Percentiles rank a stretch among this genome's conserved stretches.
Conservation (phyloP, 2,797 vertebrate species). For the Dendrocincla fuliginosa region DNA sequence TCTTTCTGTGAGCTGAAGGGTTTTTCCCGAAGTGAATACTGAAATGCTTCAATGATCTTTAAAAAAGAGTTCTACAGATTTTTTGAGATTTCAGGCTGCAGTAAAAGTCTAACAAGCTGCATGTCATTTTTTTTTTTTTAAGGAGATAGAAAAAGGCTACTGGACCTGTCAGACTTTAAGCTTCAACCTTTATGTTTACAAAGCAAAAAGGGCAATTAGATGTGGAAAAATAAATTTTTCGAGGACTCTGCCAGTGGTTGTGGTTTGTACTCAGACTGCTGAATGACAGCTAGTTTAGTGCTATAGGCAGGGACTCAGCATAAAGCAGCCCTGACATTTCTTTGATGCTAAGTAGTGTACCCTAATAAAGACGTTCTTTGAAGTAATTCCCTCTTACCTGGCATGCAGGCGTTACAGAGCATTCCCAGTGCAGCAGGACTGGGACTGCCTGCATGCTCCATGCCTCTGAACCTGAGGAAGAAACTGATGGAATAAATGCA, state of each 20-base stretch:
- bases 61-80: background rate
- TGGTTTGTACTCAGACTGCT: slow-evolving; percentile 38
- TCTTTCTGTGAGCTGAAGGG: slow-evolving; percentile 21
- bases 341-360: slow-evolving; percentile 42
- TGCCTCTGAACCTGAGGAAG: background rate
- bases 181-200: slow-evolving; percentile 80
- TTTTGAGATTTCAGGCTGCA: background rate
- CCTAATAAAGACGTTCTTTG: slow-evolving; percentile 52
- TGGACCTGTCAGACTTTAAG: slow-evolving; percentile 73
- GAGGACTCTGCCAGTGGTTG: slow-evolving; percentile 25
- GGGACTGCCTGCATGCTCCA: background rate
- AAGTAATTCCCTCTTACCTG: slow-evolving; percentile 19
- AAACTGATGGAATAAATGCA: background rate
- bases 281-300: slow-evolving; percentile 66
- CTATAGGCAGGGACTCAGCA: slow-evolving; percentile 2
- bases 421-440: background rate
- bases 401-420: background rate
- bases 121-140: slow-evolving; percentile 60
- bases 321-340: slow-evolving; percentile 68
- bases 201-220: slow-evolving; percentile 82
- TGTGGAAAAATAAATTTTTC: slow-evolving; percentile 76
- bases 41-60: slow-evolving; percentile 51
- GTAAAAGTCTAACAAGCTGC: slow-evolving; percentile 52
- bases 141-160: slow-evolving; percentile 68
- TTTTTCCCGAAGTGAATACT: slow-evolving; percentile 35